phyloP scores from a whole-genome alignment of 2,113 vertebrate genomes.

The Patagioenas fasciata region DNA sequence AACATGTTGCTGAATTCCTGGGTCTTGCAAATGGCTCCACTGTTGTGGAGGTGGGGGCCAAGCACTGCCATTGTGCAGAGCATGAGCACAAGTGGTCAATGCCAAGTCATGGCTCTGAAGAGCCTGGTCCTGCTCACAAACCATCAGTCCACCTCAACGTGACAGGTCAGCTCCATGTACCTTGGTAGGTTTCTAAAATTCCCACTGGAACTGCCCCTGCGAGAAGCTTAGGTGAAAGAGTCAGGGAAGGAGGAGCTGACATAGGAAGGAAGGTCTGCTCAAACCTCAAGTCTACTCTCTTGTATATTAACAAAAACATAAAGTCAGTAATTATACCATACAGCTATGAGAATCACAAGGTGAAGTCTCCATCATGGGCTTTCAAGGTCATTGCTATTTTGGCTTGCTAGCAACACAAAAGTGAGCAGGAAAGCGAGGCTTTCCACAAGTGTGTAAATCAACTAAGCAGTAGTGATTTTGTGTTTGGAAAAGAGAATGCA shows the following conservation, averaged over 20 bases:
- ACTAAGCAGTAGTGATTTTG: neutral
- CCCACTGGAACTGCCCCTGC: neutral
- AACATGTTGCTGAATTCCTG: neutral
- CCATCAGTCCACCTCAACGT: neutral
- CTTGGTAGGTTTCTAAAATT: neutral
- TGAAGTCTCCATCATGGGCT: neutral
- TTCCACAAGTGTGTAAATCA: neutral
- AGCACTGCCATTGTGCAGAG: neutral
- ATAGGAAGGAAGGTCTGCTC: neutral
- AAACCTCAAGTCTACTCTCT: neutral
- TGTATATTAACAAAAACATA: neutral
- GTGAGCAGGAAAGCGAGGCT: neutral
- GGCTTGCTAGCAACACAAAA: neutral
- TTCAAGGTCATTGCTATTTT: neutral
- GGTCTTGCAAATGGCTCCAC: neutral
- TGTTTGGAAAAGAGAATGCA: neutral
- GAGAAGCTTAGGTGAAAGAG: neutral
- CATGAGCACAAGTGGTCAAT: neutral
- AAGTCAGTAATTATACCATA: neutral
- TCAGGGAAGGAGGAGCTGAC: neutral
- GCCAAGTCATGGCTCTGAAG: neutral
- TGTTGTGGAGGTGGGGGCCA: neutral
- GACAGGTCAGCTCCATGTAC: neutral
- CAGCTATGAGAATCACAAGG: neutral
- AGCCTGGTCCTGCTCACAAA: neutral